These are phyloP conservation scores for Melanostigma gelatinosum DNA, from an alignment of 2,113 vertebrate genomes.

Conservation along the genomic window DNA sequence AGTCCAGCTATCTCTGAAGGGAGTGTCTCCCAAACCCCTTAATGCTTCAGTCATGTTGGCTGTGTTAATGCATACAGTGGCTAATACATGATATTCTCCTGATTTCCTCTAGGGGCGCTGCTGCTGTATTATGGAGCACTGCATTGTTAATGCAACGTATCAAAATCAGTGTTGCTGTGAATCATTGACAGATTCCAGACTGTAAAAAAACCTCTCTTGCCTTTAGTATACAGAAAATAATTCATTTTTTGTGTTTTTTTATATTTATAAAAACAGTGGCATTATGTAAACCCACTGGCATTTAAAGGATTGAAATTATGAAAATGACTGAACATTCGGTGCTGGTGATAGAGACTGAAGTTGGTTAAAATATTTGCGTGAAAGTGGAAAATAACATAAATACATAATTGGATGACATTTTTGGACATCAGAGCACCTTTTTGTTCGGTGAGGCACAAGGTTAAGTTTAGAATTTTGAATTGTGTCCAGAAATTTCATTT, in stretches of 20 bases:
- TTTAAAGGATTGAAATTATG: not conserved
- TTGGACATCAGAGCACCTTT: not conserved
- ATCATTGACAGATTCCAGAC: not conserved
- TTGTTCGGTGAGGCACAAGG: not conserved
- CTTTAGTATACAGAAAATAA: not conserved
- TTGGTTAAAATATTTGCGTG: not conserved
- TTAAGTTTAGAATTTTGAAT: not conserved
- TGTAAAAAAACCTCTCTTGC: not conserved
- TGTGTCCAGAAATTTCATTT: not conserved
- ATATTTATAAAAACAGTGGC: not conserved
- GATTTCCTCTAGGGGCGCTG: not conserved
- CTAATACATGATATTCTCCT: not conserved
- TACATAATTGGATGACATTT: not conserved
- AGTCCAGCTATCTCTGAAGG: not conserved
- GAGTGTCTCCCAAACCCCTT: not conserved
- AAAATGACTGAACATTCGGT: not conserved
- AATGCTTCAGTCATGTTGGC: not conserved
- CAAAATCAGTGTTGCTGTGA: not conserved
- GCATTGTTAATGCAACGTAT: not conserved
- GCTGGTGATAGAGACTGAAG: not conserved
- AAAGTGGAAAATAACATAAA: not conserved
- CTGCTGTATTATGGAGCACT: not conserved
- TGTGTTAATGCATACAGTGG: not conserved
- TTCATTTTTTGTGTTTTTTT: not conserved
- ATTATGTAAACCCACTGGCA: not conserved